These are phyloP conservation scores for Calephelis perditalis DNA, from an alignment of 2,888 invertebrate species.

Conservation along the genomic window DNA sequence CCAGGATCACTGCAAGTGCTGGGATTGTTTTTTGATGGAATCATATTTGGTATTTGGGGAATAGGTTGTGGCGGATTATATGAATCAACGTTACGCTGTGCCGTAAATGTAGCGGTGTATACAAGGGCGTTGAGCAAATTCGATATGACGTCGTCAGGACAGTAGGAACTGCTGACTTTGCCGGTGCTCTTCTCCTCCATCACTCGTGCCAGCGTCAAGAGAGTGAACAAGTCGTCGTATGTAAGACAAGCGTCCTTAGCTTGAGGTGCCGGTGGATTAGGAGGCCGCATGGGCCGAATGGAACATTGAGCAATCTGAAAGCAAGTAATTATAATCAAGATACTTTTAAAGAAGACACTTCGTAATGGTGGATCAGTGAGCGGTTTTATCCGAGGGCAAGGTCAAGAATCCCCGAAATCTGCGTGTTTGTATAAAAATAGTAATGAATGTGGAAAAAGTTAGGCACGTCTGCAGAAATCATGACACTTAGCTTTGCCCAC, in stretches of 20 bases:
- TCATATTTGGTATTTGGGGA: not conserved
- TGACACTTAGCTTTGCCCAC: no score
- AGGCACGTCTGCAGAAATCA: no score
- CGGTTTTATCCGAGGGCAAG: no score
- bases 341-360: no score
- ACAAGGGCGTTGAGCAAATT: slow-evolving; percentile 57
- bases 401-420: no score
- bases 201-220: slow-evolving; percentile 33
- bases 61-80: not conserved
- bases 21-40: not conserved
- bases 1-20: not conserved
- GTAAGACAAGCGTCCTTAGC: slow-evolving; percentile 23
- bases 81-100: slow-evolving; percentile 18
- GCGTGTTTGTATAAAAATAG: no score
- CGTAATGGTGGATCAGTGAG: no score
- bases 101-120: slow-evolving; percentile 41
- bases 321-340: not conserved
- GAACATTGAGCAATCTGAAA: slow-evolving; percentile 10
- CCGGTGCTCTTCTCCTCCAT: slow-evolving; percentile 32
- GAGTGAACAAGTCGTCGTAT: slow-evolving; percentile 31
- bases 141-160: slow-evolving; percentile 49
- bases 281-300: not conserved
- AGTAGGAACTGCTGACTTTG: slow-evolving; percentile 12
- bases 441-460: no score
- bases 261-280: not conserved